Base-by-base conservation (phyloP, 2,888 invertebrate species). In the Dioctria linearis region DNA sequence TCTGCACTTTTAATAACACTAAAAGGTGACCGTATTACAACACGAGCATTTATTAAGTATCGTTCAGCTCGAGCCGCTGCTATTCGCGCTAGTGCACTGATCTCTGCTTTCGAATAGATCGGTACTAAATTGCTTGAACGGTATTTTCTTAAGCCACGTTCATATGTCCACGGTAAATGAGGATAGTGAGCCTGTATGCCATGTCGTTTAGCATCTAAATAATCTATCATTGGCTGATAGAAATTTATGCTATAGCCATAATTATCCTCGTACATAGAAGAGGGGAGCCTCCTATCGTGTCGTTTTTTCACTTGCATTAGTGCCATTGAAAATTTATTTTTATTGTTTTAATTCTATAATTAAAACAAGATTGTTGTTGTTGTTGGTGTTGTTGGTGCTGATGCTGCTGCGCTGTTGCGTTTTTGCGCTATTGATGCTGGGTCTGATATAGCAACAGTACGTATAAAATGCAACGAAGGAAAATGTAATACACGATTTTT, bases 171-270 rank as follows among this genome's bases (percentile, higher is more conserved):
- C 80, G 95, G 95, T 83, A 95, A 90, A 89, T 95, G 94, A 83
- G 95, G 88, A 81, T 88, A 87, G 84, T 88, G 88, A 66, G 84
- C 84, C 13, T 79, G 85, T 80, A 86, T 85, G 81, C 86, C 86
- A 82, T 87, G 86, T 81, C 92, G 91, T 89, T 94, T 94, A 65
- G 91, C 92, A 86, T 93, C 93, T 84, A 96, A 92, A 86, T 95
- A 95, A 88, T 96, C 95, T 86, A 96, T 93, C 95, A 96, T 95
- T 71, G 95, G 95, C 88, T 95, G 94, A 89, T 96, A 96, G 89
- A 92, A 95, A 90, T 95, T 94, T 86, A 95, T 94, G 76, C 94
- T 95, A 88, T 93, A 95, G 84, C 94, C 94, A 89, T 95, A 96
- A 89, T 96, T 96, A 88, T 93, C 93, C 86, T 94, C 93, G 90